Base-by-base conservation (phyloP, 2,888 invertebrate species). In the Perizoma affinitatum region DNA sequence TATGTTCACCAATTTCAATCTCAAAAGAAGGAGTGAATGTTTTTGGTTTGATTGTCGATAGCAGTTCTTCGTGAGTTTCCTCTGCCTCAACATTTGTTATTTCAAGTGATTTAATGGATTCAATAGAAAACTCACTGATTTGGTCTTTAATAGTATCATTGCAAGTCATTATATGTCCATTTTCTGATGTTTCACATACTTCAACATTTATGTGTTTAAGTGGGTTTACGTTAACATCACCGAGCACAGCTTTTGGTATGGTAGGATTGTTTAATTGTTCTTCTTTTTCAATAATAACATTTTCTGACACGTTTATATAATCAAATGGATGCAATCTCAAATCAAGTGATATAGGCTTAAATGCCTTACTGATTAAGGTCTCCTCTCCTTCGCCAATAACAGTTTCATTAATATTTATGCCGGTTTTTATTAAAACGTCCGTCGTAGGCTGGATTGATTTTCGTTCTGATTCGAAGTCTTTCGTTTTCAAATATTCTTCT, bases 71-170 rank as follows among this genome's bases (percentile, higher is more conserved):
- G 36, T 76, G 71, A 42, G 65, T 75, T 74, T 94, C 94, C 70
- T 90, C 90, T 47, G 83, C 75, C 61, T 88, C 84, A 38, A 92
- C 80, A 85, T 94, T 93, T 40, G 84, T 93, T 0, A 94, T 74
- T 56, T 73, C 59, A 47, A 88, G 59, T 11, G 86, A 72, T 68
- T 75, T 80, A 0, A 74, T 64, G 10, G 79, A 59, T 65, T 86
- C 81, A 63, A 84, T 48, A 38, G 52, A 70, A 48, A 82, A 47
- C 41, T 76, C 69, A 33, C 75, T 72, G 22, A 71, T 66, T 71
- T 80, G 72, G 61, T 74, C 65, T 54, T 72, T 77, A 10, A 57
- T 52, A 38, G 52, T 59, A 35, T 64, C 65, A 50, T 56, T 38
- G n/a, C 68, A 59, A 7, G 71, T 60, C 8, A 85, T 64, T 9